Evolutionary conservation across 2,888 invertebrate genomes (phyloP), one percentile per base, ranked within the genome.

Genomic region (Thereva nobilitata): DNA sequence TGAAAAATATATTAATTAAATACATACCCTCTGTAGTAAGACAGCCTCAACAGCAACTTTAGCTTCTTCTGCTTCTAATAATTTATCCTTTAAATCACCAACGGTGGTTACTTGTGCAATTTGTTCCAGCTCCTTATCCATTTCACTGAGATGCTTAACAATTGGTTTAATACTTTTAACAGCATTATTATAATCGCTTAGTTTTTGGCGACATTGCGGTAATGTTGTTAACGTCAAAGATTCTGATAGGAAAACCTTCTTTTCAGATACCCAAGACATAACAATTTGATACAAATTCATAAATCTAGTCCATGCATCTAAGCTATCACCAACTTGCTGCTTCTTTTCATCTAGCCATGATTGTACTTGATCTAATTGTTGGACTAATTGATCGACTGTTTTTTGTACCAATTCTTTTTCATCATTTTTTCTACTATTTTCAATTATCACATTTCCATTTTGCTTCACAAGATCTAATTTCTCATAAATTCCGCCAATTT

Each of bases 241-340:
- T 78, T 91, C 89, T 74, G 86, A 85, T 55, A 95, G 84, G 84
- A 95, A 93, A 67, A 84, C 83, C 73, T 86, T 87, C 80, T 93
- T 93, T 74, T 93, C 93, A 71, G 88, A 86, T 45, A 90, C 89
- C 95, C 95, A 95, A 66, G 86, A 82, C 81, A 90, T 88, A 53
- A 95, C 92, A 73, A 89, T 86, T 77, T 91, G 89, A 75, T 94
- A 88, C 70, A 95, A 83, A 68, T 89, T 86, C 74, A 93, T 85
- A 86, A 95, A 95, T 68, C 92, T 85, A 72, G 92, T 89, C 86
- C 93, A 94, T 37, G 94, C 92, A 76, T 95, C 95, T 74, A 95
- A 84, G 68, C 91, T 91, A 76, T 94, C 93, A 64, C 91, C 91
- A 44, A 94, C 89, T 77, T 90, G 89, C 74, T 89, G 89, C 76